Evolutionary conservation across 2,797 vertebrate genomes (phyloP), one percentile per base, ranked within the genome.

Genomic region (Hozukius guyotensis): DNA sequence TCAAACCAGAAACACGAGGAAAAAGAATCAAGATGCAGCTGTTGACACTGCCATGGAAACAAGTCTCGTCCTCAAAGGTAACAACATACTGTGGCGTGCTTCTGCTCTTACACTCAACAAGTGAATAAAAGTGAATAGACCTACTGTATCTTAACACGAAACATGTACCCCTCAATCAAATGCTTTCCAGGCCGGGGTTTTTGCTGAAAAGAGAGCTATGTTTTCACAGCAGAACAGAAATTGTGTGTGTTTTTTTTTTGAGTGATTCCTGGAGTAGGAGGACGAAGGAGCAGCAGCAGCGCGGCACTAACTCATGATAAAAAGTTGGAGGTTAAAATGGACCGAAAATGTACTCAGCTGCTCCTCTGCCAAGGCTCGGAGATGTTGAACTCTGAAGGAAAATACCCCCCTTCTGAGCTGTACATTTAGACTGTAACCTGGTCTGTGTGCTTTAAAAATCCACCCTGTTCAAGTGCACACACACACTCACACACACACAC

Each of bases 161-260:
- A 79, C 81, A 78, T 56, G 74, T 61, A 64, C 29, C 46, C 59
- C 72, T 81, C 68, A 18, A 66, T 81, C 72, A 74, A 75, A 83
- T 46, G 83, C 78, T 79, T 79, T 83, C 78, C 84, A 86, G 75
- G 75, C 75, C 56, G 9, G 18, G n/a, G 53, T 36, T 61, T n/a
- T 61, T 8, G 2, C 81, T 78, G 78, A 67, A 74, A 77, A 57
- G 29, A 77, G 56, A 79, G 77, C 83, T 52, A 57, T 88, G 87
- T 88, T 86, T 83, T 81, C 83, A 86, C 78, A 88, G 88, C 86
- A 75, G 79, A 80, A 78, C 73, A 72, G 59, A 80, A 86, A 82
- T 25, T 71, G 76, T 67, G 70, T 42, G 38, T 42, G 38, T 42
- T 73, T 77, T 64, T 34, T 71, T 49, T 70, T 56, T 61, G 38